Base-by-base conservation (phyloP, 2,113 vertebrate species). In the Perca schrenkii region DNA sequence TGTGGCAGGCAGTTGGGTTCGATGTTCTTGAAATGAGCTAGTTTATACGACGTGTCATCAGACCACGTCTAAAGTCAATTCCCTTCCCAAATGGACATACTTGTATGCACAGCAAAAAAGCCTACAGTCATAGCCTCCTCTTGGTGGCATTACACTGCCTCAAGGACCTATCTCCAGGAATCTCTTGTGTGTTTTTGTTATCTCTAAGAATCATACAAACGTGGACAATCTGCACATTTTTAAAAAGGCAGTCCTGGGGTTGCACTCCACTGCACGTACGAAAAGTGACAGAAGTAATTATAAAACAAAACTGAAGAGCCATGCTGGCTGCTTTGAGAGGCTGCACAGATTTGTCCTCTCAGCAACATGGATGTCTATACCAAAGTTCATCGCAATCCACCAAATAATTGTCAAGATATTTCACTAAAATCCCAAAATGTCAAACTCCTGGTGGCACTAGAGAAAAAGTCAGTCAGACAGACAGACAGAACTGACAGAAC, bases 21-120 rank as follows among this genome's bases (percentile, higher is more conserved):
- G 73, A 7, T 50, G 8, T 64, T 52, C 50, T 57, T 58, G 36
- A 77, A 83, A 40, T 43, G 17, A 75, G 49, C 10, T 25, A 13
- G 49, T 31, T 47, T 4, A 8, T 40, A 16, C 34, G 1, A 65
- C 2, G 6, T 74, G 58, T 16, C 8, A 8, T 68, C 21, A 0
- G 0, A 57, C 34, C 31, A 67, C 17, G 1, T 63, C 13, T n/a
- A 8, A 64, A 49, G 13, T 60, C 8, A 12, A 64, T 43, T 64
- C 28, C 16, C 8, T 6, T 47, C 4, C 50, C 15, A 65, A 54
- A 28, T 14, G 15, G 63, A 28, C 25, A 14, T 10, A 40, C 3
- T 50, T 22, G 14, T 52, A 69, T 46, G 64, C 6, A 11, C 28
- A 2, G 28, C 14, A 1, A 22, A 16, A 43, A 68, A 50, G 28